Evolutionary conservation across 2,113 vertebrate species (phyloP).

Genomic region (Zapus hudsonius): DNA sequence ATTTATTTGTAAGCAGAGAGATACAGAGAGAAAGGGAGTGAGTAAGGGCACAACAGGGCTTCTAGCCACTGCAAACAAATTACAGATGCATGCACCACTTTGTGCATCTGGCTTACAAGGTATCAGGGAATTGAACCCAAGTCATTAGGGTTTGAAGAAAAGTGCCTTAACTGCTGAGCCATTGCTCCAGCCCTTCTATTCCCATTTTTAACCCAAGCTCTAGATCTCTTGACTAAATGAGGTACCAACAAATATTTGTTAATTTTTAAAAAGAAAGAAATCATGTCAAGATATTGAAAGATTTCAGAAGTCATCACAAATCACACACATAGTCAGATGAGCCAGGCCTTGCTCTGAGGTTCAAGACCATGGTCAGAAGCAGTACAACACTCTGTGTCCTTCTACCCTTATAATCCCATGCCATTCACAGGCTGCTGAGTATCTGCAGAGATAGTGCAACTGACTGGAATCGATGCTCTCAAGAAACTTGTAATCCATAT

Average conservation of each 20-base stretch:
- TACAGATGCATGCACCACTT: too few species aligned
- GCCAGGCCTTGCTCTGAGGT: background rate
- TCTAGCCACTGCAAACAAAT: too few species aligned
- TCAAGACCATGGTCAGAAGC: background rate
- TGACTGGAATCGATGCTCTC: background rate
- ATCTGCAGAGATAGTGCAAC: background rate
- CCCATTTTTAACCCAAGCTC: background rate
- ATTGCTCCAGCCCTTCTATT: too few species aligned
- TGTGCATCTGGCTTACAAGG: too few species aligned
- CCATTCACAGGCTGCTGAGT: background rate
- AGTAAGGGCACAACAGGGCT: too few species aligned
- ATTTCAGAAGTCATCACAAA: background rate
- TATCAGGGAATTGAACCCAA: too few species aligned
- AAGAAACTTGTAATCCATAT: background rate
- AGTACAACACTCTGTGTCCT: background rate
- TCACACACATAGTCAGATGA: background rate
- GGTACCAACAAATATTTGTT: background rate
- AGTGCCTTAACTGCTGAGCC: too few species aligned
- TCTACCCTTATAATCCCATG: background rate
- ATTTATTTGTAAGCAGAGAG: too few species aligned
- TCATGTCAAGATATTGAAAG: background rate
- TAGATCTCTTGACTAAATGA: constrained; percentile 7
- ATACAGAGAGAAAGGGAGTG: too few species aligned
- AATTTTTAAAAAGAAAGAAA: background rate
- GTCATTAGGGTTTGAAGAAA: too few species aligned